Evolutionary conservation across 2,797 vertebrate species (phyloP).

Genomic region (Eptatretus atami): DNA sequence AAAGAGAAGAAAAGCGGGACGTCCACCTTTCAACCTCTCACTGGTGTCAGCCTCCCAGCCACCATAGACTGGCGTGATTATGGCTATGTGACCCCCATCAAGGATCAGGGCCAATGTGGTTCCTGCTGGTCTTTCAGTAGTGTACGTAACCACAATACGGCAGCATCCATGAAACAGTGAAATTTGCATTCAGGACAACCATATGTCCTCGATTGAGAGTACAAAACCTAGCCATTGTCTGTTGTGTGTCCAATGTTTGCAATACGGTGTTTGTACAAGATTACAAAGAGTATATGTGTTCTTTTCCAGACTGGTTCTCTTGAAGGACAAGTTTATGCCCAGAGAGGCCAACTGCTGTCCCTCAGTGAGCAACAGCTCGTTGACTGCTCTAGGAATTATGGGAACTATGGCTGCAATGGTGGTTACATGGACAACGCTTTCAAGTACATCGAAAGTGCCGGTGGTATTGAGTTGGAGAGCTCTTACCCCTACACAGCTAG

Average conservation of each 20-base stretch:
- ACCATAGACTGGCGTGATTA: slow-evolving; percentile 24
- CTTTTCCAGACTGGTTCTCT: slow-evolving; percentile 20
- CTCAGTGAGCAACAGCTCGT: slow-evolving; percentile 37
- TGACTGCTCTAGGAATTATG: slow-evolving; percentile 21
- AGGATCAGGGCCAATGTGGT: slow-evolving; percentile 23
- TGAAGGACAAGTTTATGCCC: slow-evolving; percentile 26
- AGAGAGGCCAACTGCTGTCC: slow-evolving; percentile 23
- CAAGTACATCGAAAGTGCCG: slow-evolving; percentile 16
- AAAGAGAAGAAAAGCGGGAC: slow-evolving; percentile 10
- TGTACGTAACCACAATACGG: slow-evolving; percentile 11
- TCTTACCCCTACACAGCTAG: slow-evolving; percentile 25
- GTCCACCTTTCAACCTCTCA: slow-evolving; percentile 14
- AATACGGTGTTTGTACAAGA: no score
- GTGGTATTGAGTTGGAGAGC: slow-evolving; percentile 24
- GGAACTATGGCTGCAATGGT: slow-evolving; percentile 20
- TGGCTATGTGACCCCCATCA: slow-evolving; percentile 23
- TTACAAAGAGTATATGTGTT: no score
- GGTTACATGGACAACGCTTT: slow-evolving; percentile 25
- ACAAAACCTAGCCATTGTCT: no score
- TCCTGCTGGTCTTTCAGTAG: slow-evolving; percentile 38
- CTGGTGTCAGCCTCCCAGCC: slow-evolving; percentile 12
- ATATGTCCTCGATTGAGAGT: no score
- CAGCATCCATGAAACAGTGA: no score
- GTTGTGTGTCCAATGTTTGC: no score
- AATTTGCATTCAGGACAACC: no score